Conservation (phyloP, 2,888 invertebrate genomes). For the Lithophane socia region DNA sequence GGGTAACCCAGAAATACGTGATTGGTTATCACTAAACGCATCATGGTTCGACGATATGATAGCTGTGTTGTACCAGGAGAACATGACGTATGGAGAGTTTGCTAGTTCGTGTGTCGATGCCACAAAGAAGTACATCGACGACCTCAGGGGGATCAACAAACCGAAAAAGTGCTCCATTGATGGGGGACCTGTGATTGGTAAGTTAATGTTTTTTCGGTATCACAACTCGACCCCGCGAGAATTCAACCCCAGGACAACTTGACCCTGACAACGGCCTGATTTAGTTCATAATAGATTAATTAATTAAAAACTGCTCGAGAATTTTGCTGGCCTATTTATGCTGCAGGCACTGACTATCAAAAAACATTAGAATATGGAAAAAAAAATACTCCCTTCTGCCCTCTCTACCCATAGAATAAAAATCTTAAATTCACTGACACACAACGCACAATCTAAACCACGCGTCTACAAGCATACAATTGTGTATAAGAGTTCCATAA, state of each 20-base stretch:
- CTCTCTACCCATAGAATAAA: neutral
- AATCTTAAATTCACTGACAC: neutral
- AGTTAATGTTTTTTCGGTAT: neutral
- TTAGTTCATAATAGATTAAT: neutral
- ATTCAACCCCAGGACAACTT: neutral
- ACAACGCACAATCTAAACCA: no score
- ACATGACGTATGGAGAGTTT: constrained; percentile 79
- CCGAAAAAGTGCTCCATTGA: constrained; percentile 74
- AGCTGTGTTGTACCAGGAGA: constrained; percentile 91
- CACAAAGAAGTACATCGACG: constrained; percentile 60
- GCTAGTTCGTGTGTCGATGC: constrained; percentile 59
- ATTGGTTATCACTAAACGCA: constrained; percentile 91
- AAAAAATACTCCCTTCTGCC: neutral
- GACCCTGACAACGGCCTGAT: neutral
- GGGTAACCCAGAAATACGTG: constrained; percentile 91
- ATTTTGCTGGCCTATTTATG: neutral
- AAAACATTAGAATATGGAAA: neutral
- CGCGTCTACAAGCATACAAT: no score
- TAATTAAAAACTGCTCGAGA: neutral
- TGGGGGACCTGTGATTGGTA: constrained; percentile 52
- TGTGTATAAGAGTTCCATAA: no score
- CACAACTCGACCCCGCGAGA: neutral
- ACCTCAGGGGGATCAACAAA: constrained; percentile 43
- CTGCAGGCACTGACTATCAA: neutral
- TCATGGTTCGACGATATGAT: constrained; percentile 92